Base-by-base conservation (phyloP, 2,113 vertebrate species). In the Aptenodytes forsteri region DNA sequence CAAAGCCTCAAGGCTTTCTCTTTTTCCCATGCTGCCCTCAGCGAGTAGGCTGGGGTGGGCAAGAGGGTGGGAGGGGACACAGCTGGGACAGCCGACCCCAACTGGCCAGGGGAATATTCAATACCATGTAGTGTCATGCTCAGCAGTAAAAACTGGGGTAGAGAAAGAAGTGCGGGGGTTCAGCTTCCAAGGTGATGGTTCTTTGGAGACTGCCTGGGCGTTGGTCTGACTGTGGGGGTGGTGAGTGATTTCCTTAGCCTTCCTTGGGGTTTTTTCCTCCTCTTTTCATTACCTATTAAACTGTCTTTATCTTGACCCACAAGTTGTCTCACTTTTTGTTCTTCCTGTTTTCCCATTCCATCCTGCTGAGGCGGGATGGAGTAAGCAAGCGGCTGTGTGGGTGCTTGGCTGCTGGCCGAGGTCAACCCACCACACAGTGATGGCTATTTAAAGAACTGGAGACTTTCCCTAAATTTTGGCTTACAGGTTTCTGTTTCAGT, bases 161-260 rank as follows among this genome's bases (percentile, higher is more conserved):
- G 56, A 58, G 34, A 62, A 89, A 32, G 32, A 47, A 50, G 18
- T 42, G 12, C 3, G 38, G 16, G 16, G 13, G 4, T 58, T 77
- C 44, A 77, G 12, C 42, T 76, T 77, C 49, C 58, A 49, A 80
- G 16, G 26, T 71, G 62, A 26, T 38, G 13, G 26, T n/a, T 80
- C 20, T 69, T 73, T 3, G 18, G 62, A 49, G n/a, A n/a, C 71
- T 34, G 17, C 42, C 40, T 61, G 46, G 46, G 61, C 0, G 0
- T 21, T 89, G 34, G 11, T 59, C 58, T 89, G 32, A 32, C 36
- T 50, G 6, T 16, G 22, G 52, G 50, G 34, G 21, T 18, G 21
- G 27, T 16, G 27, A 73, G 29, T 61, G 26, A 47, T 83, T 86
- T 83, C 76, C 13, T 93, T 27, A 46, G 14, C 20, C 26, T 4